phyloP scores from a whole-genome alignment of 2,888 invertebrate genomes.

The Charanyca ferruginea region DNA sequence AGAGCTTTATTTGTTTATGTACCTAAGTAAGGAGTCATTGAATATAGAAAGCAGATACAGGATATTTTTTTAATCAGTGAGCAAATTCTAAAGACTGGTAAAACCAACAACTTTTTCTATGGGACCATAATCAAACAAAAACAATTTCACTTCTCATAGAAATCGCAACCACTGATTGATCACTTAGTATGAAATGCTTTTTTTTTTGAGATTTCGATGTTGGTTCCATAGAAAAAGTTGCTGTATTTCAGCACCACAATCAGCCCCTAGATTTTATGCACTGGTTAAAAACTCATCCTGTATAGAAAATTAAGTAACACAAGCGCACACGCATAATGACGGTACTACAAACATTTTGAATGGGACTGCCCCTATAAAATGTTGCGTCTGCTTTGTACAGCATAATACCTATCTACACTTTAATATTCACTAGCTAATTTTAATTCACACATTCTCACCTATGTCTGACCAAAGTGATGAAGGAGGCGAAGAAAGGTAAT shows the following conservation, averaged over 20 bases:
- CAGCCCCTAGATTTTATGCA: too few species aligned
- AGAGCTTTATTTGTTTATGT: background rate
- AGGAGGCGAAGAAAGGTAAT: constrained; percentile 82
- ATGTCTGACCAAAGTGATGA: constrained; percentile 85
- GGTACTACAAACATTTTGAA: background rate
- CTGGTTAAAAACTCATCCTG: too few species aligned
- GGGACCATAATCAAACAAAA: too few species aligned
- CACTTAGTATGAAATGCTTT: too few species aligned
- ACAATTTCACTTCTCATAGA: too few species aligned
- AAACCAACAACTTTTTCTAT: too few species aligned
- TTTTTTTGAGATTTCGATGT: too few species aligned
- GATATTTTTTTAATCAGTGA: too few species aligned
- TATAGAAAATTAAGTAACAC: background rate
- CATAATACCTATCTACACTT: constrained; percentile 1
- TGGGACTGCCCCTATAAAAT: background rate
- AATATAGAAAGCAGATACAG: constrained; percentile 5
- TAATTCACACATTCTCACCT: constrained; percentile 59
- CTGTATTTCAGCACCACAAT: too few species aligned
- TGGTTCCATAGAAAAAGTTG: too few species aligned
- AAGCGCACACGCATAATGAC: constrained; percentile 14
- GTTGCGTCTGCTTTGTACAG: constrained; percentile 15
- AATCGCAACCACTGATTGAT: too few species aligned
- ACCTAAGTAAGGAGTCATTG: constrained; percentile 1
- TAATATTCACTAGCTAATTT: constrained; percentile 30
- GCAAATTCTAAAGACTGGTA: too few species aligned